These are phyloP conservation scores for Epirrhoe tristata DNA, from an alignment of 2,888 invertebrate species.

Conservation along the genomic window DNA sequence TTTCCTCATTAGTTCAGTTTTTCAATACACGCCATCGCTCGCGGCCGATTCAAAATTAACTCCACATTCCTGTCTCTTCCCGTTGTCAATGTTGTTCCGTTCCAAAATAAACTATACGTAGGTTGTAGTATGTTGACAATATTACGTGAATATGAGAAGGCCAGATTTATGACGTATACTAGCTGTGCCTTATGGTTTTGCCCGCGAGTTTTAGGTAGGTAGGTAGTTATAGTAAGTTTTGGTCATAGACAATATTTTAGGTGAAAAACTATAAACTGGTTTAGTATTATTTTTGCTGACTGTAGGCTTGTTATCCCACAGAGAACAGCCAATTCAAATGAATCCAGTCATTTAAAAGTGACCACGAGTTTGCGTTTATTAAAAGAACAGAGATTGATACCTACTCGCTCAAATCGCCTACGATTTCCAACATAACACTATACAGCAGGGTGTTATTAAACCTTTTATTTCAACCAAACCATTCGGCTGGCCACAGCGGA, in stretches of 20 bases:
- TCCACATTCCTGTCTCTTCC: constrained; percentile 24
- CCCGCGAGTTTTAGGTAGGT: no score
- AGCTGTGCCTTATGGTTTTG: no score
- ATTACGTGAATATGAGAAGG: constrained; percentile 18
- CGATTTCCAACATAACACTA: constrained; percentile 10
- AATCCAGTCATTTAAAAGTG: no score
- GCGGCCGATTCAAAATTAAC: constrained; percentile 26
- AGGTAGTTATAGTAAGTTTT: no score
- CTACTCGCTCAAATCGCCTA: constrained; percentile 5
- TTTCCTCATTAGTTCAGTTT: neutral
- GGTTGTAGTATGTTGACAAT: constrained; percentile 11
- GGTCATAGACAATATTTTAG: no score
- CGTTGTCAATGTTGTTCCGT: constrained; percentile 26
- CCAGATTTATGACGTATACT: neutral
- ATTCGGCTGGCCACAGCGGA: constrained; percentile 37
- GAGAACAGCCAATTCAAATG: no score
- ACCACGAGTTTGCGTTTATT: no score
- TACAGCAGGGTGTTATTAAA: constrained; percentile 20
- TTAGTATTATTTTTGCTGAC: no score
- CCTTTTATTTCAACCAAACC: constrained; percentile 27
- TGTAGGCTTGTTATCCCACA: no score
- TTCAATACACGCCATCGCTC: constrained; percentile 3
- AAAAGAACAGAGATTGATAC: neutral
- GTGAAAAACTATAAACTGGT: no score
- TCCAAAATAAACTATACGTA: constrained; percentile 24